Conservation (phyloP, 2,888 invertebrate genomes). For the Priocnemis perturbator region DNA sequence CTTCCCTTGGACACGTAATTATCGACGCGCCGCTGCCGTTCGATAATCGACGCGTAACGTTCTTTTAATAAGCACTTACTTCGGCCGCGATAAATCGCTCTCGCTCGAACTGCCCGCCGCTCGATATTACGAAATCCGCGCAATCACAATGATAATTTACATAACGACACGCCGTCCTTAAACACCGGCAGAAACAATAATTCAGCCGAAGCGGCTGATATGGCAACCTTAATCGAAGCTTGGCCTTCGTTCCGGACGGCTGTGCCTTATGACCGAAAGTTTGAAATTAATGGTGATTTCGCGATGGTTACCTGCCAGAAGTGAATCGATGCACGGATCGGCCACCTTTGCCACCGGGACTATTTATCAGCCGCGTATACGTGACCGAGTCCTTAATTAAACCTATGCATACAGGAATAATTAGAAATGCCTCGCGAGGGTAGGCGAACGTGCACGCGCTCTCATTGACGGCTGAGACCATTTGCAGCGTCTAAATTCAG, state of each 20-base stretch:
- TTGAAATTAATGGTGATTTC: conserved; percentile 51
- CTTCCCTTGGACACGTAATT: too few species aligned
- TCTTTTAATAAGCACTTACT: too few species aligned
- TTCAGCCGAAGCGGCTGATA: not conserved
- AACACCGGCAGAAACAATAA: not conserved
- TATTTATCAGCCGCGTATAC: conserved; percentile 60
- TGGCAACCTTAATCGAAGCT: conserved; percentile 9
- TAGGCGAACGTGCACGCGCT: conserved; percentile 16
- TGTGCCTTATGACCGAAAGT: conserved; percentile 44
- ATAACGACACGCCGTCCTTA: not conserved
- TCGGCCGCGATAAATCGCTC: too few species aligned
- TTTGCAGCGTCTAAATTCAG: too few species aligned
- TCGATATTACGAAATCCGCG: not conserved
- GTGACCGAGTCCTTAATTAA: conserved; percentile 64
- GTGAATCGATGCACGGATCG: conserved; percentile 60
- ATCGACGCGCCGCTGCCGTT: too few species aligned
- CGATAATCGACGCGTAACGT: too few species aligned
- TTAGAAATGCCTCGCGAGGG: conserved; percentile 41
- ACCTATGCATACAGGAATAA: conserved; percentile 56
- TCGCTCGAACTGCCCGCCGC: too few species aligned
- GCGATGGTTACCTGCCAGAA: conserved; percentile 52
- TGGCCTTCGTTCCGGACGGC: not conserved
- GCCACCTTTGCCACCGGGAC: conserved; percentile 59
- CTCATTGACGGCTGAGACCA: not conserved
- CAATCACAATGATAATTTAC: not conserved